These are phyloP conservation scores for Drosophila tristis DNA, from an alignment of 1,140 invertebrate species.

Conservation along the genomic window DNA sequence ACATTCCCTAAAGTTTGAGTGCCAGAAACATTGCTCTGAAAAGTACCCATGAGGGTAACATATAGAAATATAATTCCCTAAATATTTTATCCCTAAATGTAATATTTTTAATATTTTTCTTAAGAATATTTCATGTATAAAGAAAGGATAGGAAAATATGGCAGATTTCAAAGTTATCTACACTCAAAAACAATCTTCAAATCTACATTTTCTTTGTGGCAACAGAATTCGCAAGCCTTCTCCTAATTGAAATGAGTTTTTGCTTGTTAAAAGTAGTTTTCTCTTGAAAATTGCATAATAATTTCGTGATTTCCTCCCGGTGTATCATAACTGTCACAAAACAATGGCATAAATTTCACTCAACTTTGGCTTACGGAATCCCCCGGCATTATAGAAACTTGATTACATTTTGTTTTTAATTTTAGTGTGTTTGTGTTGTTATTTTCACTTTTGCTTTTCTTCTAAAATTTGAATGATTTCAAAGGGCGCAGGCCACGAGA, in stretches of 20 bases:
- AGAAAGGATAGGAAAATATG: too few relatives aligned
- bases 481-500: slow-evolving; percentile 15
- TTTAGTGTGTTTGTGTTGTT: slow-evolving; percentile 15
- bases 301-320: not conserved
- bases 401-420: slow-evolving; percentile 45
- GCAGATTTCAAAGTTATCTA: too few relatives aligned
- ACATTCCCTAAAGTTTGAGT: too few relatives aligned
- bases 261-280: not conserved
- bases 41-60: too few relatives aligned
- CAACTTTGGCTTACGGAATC: slow-evolving; percentile 44
- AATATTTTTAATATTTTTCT: too few relatives aligned
- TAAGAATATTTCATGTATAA: too few relatives aligned
- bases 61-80: too few relatives aligned
- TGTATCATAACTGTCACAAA: slow-evolving; percentile 26
- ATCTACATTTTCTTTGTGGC: not conserved
- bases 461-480: slow-evolving; percentile 42
- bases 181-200: too few relatives aligned
- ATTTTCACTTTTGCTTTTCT: slow-evolving; percentile 68
- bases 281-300: slow-evolving; percentile 17
- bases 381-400: slow-evolving; percentile 40
- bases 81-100: not conserved
- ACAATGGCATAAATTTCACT: slow-evolving; percentile 25
- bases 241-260: slow-evolving; percentile 2
- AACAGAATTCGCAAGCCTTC: not conserved
- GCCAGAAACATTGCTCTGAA: too few relatives aligned